A percentile compares a stretch with the other conserved stretches of the same genome.
Conservation (phyloP, 1,140 invertebrate species). For the Globodera ellingtonae region DNA sequence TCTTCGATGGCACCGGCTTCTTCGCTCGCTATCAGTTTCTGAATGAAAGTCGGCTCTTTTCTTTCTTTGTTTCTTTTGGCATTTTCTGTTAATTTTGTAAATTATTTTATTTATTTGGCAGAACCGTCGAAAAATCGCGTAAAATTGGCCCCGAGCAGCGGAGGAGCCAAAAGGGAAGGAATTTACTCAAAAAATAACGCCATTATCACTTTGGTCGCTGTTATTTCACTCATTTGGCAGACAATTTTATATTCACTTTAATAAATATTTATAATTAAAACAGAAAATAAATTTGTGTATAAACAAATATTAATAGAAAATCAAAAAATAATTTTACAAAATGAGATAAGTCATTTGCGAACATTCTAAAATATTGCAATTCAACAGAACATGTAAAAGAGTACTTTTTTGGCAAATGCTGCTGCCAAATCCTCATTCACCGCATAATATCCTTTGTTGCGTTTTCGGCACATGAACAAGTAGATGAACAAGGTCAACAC, state of each 20-base stretch:
- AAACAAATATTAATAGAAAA: background rate
- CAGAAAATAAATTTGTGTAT: background rate
- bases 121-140: background rate
- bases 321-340: background rate
- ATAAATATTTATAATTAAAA: conserved; percentile 6
- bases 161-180: background rate
- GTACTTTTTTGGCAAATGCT: conserved; percentile 23
- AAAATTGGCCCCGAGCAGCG: conserved; percentile 2
- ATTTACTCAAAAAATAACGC: background rate
- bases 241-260: background rate
- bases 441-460: conserved; percentile 26
- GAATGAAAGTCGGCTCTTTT: conserved; percentile 47
- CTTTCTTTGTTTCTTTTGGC: background rate
- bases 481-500: conserved; percentile 1
- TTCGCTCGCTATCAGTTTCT: conserved; percentile 83
- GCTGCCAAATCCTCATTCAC: conserved; percentile 22
- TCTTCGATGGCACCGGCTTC: conserved; percentile 88
- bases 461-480: conserved; percentile 8
- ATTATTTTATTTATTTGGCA: background rate
- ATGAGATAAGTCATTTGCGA: background rate
- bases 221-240: background rate
- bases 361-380: too few relatives aligned
- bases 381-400: conserved; percentile 26
- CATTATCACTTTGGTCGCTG: background rate
- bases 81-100: background rate